phyloP scores from a whole-genome alignment of 1,140 invertebrate genomes.

The Orius insidiosus region DNA sequence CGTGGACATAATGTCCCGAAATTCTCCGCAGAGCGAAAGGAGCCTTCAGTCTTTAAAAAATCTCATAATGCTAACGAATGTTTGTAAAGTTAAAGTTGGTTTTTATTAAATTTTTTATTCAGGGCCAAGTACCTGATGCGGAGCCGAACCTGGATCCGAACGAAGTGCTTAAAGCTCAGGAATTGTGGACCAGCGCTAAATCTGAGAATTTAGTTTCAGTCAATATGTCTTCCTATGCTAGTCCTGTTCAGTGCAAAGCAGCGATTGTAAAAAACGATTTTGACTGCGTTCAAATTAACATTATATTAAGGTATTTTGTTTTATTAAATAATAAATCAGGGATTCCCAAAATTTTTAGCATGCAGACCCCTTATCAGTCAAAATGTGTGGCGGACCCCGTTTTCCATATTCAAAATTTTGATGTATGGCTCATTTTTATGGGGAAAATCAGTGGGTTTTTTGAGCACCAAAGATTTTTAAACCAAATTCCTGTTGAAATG shows the following conservation, averaged over 20 bases:
- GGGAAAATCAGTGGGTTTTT: too few relatives aligned
- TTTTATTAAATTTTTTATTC: too few relatives aligned
- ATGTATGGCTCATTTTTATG: too few relatives aligned
- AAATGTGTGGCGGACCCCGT: too few relatives aligned
- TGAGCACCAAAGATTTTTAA: too few relatives aligned
- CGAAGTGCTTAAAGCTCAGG: conserved; percentile 6
- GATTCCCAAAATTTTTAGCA: too few relatives aligned
- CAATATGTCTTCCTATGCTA: conserved; percentile 9
- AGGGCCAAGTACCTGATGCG: conserved; percentile 9
- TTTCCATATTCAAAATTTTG: too few relatives aligned
- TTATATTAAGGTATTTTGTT: conserved; percentile 10
- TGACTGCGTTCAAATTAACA: conserved; percentile 4
- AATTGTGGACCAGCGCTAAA: conserved; percentile 7
- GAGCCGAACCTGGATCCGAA: conserved; percentile 4
- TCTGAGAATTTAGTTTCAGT: conserved; percentile 2
- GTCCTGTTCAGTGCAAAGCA: conserved; percentile 11
- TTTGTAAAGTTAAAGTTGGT: background rate
- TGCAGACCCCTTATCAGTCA: too few relatives aligned
- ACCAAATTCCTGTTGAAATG: too few relatives aligned
- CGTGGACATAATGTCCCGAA: conserved; percentile 53
- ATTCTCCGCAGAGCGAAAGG: background rate
- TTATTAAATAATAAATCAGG: too few relatives aligned
- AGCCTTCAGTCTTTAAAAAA: background rate
- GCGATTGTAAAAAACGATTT: conserved; percentile 5
- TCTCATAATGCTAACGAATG: background rate